A percentile compares a stretch with the other conserved stretches of the same genome.
Conservation (phyloP, 2,888 invertebrate species). For the Eristalinus aeneus region DNA sequence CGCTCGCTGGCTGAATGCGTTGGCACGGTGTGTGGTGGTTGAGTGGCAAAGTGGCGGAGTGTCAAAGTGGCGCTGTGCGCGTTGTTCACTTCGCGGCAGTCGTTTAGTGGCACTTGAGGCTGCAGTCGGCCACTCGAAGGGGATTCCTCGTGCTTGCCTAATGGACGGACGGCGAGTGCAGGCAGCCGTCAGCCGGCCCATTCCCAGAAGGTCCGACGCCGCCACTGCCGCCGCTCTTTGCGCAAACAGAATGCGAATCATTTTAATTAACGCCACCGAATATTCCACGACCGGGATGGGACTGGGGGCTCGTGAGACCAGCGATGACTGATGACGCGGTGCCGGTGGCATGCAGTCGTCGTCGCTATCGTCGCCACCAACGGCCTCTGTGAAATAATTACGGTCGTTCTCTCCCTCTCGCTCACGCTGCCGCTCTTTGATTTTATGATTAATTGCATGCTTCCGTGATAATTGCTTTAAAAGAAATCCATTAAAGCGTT, state of each 20-base stretch:
- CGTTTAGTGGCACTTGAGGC: neutral
- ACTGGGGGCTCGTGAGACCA: neutral
- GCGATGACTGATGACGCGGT: conserved; percentile 18
- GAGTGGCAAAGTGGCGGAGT: too few relatives aligned
- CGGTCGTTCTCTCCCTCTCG: neutral
- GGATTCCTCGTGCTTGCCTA: neutral
- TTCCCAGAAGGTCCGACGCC: conserved; percentile 31
- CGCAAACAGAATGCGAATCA: conserved; percentile 50
- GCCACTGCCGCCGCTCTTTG: neutral
- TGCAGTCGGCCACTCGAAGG: neutral
- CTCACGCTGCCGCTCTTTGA: conserved; percentile 60
- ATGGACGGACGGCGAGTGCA: conserved; percentile 9
- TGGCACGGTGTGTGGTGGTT: neutral
- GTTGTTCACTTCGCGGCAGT: conserved; percentile 40
- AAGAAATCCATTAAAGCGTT: conserved; percentile 67
- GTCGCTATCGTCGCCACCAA: conserved; percentile 15
- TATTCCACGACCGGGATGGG: conserved; percentile 29
- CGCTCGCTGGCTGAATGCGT: conserved; percentile 12
- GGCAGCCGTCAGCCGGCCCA: neutral
- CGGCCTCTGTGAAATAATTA: neutral
- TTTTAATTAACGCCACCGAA: conserved; percentile 66
- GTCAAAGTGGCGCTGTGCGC: neutral
- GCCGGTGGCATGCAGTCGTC: conserved; percentile 31
- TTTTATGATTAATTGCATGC: conserved; percentile 67
- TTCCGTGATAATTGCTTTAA: conserved; percentile 69